Evolutionary conservation across 1,140 invertebrate genomes (phyloP).

Genomic region (Sesamia nonagrioides): DNA sequence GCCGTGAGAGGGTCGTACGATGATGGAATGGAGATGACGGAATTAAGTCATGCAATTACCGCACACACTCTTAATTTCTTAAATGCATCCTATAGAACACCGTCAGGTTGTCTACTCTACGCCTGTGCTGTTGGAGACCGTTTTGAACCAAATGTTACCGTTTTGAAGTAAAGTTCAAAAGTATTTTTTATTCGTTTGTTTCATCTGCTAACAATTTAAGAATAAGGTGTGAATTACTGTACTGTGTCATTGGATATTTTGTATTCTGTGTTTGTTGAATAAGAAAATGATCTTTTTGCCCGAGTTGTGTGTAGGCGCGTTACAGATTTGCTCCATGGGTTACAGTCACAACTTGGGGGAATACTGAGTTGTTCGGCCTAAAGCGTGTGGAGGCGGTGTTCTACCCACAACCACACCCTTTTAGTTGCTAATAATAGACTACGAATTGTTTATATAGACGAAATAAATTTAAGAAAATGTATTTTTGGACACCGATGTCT

Average conservation of each 20-base stretch:
- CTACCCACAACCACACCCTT: not conserved
- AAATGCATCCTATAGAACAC: too few species aligned
- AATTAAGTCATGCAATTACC: too few species aligned
- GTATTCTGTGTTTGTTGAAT: not conserved
- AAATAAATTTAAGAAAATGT: too few species aligned
- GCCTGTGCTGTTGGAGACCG: too few species aligned
- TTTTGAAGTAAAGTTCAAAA: not conserved
- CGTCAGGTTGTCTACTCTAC: too few species aligned
- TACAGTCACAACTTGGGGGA: not conserved
- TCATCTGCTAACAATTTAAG: not conserved
- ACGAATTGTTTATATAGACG: too few species aligned
- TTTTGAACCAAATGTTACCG: too few species aligned
- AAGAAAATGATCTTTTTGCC: not conserved
- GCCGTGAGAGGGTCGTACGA: too few species aligned
- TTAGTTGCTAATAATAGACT: not conserved
- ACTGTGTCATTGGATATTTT: slow-evolving; percentile 5
- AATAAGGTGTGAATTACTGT: not conserved
- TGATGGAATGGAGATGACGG: too few species aligned
- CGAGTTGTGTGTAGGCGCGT: not conserved
- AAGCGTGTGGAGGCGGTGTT: not conserved
- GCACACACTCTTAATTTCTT: too few species aligned
- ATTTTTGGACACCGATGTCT: too few species aligned
- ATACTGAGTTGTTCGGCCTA: not conserved
- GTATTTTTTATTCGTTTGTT: not conserved
- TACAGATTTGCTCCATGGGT: too few species aligned